Conservation (phyloP, 2,113 vertebrate genomes). For the Glaucomys volans region DNA sequence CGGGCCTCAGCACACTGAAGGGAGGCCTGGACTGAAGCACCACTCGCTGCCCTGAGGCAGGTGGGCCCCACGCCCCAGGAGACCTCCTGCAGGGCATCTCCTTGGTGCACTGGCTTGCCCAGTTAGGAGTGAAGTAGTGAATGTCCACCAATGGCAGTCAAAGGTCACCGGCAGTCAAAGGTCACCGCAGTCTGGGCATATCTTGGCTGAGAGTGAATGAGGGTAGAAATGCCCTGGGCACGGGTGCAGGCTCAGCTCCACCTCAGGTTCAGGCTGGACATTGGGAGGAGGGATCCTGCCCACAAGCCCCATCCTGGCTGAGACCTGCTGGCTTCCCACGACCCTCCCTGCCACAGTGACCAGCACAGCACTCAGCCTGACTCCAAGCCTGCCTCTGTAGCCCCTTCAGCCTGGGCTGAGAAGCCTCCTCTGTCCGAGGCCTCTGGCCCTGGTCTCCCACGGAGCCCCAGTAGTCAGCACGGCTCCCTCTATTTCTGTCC, state of each 20-base stretch:
- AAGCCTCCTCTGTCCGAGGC: too few species aligned
- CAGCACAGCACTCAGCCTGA: neutral
- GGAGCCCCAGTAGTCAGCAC: too few species aligned
- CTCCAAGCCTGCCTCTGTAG: too few species aligned
- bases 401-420: neutral
- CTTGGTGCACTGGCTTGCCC: neutral
- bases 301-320: neutral
- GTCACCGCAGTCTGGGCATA: neutral
- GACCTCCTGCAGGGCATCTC: neutral
- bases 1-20: neutral
- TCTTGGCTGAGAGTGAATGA: neutral
- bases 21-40: neutral
- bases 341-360: too few species aligned
- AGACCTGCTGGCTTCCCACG: neutral
- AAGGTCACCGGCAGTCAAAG: neutral
- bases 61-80: neutral
- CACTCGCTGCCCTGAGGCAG: too few species aligned
- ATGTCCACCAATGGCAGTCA: neutral
- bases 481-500: neutral
- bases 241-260: too few species aligned
- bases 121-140: neutral
- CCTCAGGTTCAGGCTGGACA: accelerated
- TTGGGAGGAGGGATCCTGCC: neutral
- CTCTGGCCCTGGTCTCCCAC: neutral
- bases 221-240: neutral